Evolutionary conservation across 2,113 vertebrate species (phyloP), one percentile per base, ranked within the genome.

Genomic region (Corythaixoides concolor): DNA sequence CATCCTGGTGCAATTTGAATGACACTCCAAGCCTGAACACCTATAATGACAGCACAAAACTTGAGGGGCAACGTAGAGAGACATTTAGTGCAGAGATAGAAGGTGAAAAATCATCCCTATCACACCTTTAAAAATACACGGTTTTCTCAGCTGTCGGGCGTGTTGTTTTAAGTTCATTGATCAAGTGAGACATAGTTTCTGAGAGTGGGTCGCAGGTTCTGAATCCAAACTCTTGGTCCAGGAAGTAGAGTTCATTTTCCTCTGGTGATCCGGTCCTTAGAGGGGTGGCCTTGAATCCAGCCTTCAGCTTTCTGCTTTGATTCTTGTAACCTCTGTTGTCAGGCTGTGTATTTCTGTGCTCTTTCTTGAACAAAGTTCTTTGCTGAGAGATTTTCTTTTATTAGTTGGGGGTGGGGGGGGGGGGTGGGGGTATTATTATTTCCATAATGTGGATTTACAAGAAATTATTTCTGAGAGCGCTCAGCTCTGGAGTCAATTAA

Each of bases 161-260:
- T 43, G 22, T n/a, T 64, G 35, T 5, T 73, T 83, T 26, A 70
- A 32, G 49, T 53, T 69, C 43, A 35, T 75, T 63, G 85, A 15
- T 68, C 33, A 62, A n/a, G 18, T 15, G 50, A 53, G 64, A 33
- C 56, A 22, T 37, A 45, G n/a, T 37, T 69, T 78, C 70, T 73
- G 27, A 35, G 24, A 10, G 43, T 41, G 33, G 41, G 11, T 59
- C 0, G 0, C 0, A 1, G 59, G 7, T 60, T 73, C 49, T 18
- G 19, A 63, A 58, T 41, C 15, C 37, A 62, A 53, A 66, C 39
- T 52, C 60, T 73, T 69, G 18, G 41, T 52, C 32, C 30, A 22
- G 39, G 39, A 39, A 60, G 37, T 4, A n/a, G 32, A 90, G 58
- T 74, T 30, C 6, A 2, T 80, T 67, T 60, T 47, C 58, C 9